Evolutionary conservation across 1,140 invertebrate genomes (phyloP).

Genomic region (Palaemon carinicauda): DNA sequence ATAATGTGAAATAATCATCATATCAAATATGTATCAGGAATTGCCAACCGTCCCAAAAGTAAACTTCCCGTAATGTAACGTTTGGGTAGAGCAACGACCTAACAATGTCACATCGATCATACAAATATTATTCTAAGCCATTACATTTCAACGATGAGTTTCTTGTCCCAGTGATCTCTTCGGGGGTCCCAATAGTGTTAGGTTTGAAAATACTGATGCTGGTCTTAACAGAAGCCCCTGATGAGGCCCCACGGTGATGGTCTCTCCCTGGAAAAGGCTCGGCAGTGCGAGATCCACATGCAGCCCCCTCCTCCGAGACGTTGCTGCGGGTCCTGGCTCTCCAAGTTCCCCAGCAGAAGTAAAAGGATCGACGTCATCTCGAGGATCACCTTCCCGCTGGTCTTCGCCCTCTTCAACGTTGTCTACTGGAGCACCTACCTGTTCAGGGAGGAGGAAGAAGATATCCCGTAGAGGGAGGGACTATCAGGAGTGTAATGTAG

Average conservation of each 20-base stretch:
- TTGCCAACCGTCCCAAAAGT: too few relatives aligned
- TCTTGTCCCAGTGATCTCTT: not conserved
- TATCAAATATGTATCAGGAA: too few relatives aligned
- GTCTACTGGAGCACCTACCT: conserved; percentile 94
- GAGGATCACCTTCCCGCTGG: conserved; percentile 90
- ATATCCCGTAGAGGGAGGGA: not conserved
- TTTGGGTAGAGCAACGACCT: too few relatives aligned
- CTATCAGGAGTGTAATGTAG: too few relatives aligned
- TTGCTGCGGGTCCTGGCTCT: conserved; percentile 91
- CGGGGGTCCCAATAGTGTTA: not conserved
- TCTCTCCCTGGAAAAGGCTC: conserved; percentile 75
- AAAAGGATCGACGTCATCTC: conserved; percentile 96
- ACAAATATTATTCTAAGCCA: too few relatives aligned
- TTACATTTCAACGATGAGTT: too few relatives aligned
- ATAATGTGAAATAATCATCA: too few relatives aligned
- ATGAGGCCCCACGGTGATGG: conserved; percentile 79
- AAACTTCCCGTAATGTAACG: too few relatives aligned
- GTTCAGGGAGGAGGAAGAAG: conserved; percentile 65
- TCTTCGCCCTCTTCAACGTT: conserved; percentile 94
- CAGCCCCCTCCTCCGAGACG: conserved; percentile 60
- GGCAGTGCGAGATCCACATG: conserved; percentile 80
- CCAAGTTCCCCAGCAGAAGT: conserved; percentile 89
- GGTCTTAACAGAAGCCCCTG: conserved; percentile 82
- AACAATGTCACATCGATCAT: too few relatives aligned
- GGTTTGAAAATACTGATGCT: conserved; percentile 2